Evolutionary conservation across 1,140 invertebrate genomes (phyloP).

Genomic region (Pseudomyrmex cubaensis): DNA sequence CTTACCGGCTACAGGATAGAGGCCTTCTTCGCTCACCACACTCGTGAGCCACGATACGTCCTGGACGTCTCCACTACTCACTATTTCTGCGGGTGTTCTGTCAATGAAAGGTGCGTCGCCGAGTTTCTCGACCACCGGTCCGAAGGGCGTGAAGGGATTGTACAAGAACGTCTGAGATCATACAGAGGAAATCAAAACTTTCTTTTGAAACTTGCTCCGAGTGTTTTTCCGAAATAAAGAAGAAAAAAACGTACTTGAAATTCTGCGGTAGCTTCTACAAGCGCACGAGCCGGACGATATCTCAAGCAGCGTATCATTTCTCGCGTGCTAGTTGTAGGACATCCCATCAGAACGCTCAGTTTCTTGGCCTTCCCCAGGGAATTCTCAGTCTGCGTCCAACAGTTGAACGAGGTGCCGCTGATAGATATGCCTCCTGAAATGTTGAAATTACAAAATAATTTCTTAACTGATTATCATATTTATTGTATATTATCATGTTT

Average conservation of each 20-base stretch:
- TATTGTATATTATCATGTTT: no score
- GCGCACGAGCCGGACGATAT: constrained; percentile 86
- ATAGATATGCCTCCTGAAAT: constrained; percentile 89
- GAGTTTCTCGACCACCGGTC: constrained; percentile 86
- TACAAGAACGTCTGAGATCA: constrained; percentile 83
- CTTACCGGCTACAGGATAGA: constrained; percentile 88
- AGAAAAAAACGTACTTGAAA: constrained; percentile 82
- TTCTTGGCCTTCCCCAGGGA: constrained; percentile 88
- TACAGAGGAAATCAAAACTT: background rate
- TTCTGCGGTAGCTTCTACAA: constrained; percentile 83
- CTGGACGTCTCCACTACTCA: constrained; percentile 84
- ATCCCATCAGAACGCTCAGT: constrained; percentile 89
- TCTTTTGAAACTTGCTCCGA: background rate
- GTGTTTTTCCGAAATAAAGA: background rate
- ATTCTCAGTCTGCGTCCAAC: constrained; percentile 90
- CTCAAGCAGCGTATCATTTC: constrained; percentile 91
- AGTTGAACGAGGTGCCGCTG: constrained; percentile 90
- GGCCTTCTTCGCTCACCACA: constrained; percentile 86
- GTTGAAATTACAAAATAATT: background rate
- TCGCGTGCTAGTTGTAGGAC: constrained; percentile 85
- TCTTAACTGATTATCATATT: background rate
- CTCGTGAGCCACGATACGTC: constrained; percentile 87
- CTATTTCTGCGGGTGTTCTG: constrained; percentile 85
- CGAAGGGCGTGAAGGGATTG: constrained; percentile 88
- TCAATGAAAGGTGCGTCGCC: constrained; percentile 86